Percentiles rank a stretch among this genome's conserved stretches.
phyloP scores from a whole-genome alignment of 1,140 invertebrate genomes.

The Brachionus rubens region DNA sequence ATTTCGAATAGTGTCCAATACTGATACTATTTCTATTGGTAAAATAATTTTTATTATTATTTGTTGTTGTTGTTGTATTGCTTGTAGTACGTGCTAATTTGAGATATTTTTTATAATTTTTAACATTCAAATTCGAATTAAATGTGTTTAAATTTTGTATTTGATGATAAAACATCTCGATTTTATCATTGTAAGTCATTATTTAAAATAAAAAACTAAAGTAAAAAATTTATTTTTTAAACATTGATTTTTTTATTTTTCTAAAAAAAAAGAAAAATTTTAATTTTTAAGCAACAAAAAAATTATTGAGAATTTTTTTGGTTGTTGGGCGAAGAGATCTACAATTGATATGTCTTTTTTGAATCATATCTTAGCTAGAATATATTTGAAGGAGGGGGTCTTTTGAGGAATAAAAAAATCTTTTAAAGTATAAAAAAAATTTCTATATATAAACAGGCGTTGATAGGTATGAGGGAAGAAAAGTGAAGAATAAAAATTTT shows the following conservation, averaged over 20 bases:
- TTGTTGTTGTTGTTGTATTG: neutral
- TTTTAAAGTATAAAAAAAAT: too few relatives aligned
- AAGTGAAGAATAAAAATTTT: too few relatives aligned
- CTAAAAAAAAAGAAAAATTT: neutral
- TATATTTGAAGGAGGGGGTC: too few relatives aligned
- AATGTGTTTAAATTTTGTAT: neutral
- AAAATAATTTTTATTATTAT: too few relatives aligned
- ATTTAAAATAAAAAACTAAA: conserved; percentile 5
- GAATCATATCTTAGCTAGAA: too few relatives aligned
- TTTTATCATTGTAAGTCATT: conserved; percentile 39
- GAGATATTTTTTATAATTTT: conserved; percentile 13
- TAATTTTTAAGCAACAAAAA: neutral
- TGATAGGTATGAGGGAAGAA: too few relatives aligned
- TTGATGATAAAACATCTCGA: conserved; percentile 28
- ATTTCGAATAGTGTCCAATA: neutral
- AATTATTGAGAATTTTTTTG: neutral
- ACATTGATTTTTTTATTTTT: conserved; percentile 23
- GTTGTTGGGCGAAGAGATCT: neutral
- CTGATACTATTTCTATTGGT: neutral
- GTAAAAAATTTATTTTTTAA: conserved; percentile 19
- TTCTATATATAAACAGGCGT: too few relatives aligned
- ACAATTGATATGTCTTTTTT: too few relatives aligned
- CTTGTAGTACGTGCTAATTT: neutral
- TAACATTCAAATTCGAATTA: neutral
- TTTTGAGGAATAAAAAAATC: too few relatives aligned